These are phyloP conservation scores for Drosophila picticornis DNA, from an alignment of 2,888 invertebrate species.

Conservation along the genomic window DNA sequence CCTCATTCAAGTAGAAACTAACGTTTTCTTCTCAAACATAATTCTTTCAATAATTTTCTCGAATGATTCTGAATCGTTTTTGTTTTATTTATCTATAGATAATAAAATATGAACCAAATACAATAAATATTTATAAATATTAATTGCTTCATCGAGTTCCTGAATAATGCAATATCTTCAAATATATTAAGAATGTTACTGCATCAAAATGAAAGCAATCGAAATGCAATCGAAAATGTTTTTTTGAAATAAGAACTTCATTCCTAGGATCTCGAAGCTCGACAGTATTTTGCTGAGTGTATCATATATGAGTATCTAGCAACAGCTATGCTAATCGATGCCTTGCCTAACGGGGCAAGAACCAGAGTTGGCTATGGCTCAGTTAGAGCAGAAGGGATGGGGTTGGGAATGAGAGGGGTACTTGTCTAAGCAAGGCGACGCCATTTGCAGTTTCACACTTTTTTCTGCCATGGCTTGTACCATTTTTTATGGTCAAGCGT, in stretches of 20 bases:
- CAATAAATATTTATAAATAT: background rate
- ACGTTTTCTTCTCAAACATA: background rate
- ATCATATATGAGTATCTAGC: slow-evolving; percentile 38
- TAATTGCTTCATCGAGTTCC: background rate
- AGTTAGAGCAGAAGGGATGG: background rate
- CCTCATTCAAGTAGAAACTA: background rate
- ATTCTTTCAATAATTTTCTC: background rate
- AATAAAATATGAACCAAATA: background rate
- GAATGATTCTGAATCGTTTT: background rate
- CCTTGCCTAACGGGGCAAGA: slow-evolving; percentile 69
- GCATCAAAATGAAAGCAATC: too few species aligned
- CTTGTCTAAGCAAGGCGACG: slow-evolving; percentile 76
- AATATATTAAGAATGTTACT: background rate
- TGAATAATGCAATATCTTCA: background rate
- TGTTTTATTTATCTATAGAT: background rate
- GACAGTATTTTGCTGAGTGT: background rate
- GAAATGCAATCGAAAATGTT: too few species aligned
- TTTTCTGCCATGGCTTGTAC: slow-evolving; percentile 65
- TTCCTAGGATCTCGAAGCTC: background rate
- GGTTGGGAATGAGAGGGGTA: background rate
- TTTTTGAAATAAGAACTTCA: background rate
- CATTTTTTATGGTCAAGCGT: slow-evolving; percentile 80
- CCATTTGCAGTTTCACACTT: slow-evolving; percentile 80
- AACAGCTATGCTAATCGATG: slow-evolving; percentile 77
- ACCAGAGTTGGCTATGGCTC: slow-evolving; percentile 47